Percentiles rank a stretch among this genome's conserved stretches.
Evolutionary conservation across 2,113 vertebrate species (phyloP).

Genomic region (Poeciliopsis occidentalis): DNA sequence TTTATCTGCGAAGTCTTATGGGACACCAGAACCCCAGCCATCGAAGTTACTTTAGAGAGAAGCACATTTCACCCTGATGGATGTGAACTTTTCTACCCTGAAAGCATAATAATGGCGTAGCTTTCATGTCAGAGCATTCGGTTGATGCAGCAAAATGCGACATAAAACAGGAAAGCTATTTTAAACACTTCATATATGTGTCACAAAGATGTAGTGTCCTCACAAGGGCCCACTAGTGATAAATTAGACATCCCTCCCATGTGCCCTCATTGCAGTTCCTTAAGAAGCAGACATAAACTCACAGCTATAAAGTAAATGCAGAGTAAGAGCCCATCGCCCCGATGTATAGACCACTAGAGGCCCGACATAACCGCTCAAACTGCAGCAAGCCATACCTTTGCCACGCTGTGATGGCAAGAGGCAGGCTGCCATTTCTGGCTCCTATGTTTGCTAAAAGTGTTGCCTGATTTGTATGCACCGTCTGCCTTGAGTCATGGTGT

Average conservation of each 20-base stretch:
- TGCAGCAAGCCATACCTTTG: constrained; percentile 37
- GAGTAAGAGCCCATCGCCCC: constrained; percentile 46
- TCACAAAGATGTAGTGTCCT: constrained; percentile 55
- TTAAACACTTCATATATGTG: constrained; percentile 56
- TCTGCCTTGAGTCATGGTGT: constrained; percentile 45
- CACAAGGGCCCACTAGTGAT: constrained; percentile 39
- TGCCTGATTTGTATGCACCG: constrained; percentile 60
- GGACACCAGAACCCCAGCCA: constrained; percentile 38
- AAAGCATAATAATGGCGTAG: constrained; percentile 64
- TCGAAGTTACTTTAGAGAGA: constrained; percentile 45
- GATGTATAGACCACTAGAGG: constrained; percentile 22
- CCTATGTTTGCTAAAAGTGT: constrained; percentile 44
- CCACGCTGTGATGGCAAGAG: constrained; percentile 46
- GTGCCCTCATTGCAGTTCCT: constrained; percentile 17
- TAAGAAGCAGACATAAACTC: constrained; percentile 51
- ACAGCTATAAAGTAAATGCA: constrained; percentile 60
- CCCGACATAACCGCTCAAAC: constrained; percentile 16
- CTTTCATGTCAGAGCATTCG: constrained; percentile 57
- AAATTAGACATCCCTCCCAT: constrained; percentile 57
- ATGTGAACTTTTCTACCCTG: constrained; percentile 50
- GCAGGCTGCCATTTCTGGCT: constrained; percentile 52
- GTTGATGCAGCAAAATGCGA: constrained; percentile 44
- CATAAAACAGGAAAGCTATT: constrained; percentile 63
- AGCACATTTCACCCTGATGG: constrained; percentile 56
- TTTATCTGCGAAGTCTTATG: constrained; percentile 66